Conservation (phyloP, 2,888 invertebrate genomes). For the Perizoma affinitatum region DNA sequence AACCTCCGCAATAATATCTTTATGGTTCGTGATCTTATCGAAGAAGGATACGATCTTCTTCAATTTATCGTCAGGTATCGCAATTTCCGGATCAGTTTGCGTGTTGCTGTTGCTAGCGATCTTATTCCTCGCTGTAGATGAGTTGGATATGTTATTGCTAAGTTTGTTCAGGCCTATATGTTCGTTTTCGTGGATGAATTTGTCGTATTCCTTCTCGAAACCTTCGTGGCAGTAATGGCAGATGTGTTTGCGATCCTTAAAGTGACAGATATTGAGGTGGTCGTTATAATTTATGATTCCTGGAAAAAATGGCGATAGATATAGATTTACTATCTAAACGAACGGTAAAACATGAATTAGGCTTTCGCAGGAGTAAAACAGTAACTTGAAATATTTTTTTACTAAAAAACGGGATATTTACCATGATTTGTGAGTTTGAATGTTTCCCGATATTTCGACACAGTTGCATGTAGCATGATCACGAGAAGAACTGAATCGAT, state of each 20-base stretch:
- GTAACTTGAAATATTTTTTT: too few species aligned
- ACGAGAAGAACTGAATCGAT: too few species aligned
- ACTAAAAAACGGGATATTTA: too few species aligned
- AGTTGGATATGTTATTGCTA: slow-evolving; percentile 32
- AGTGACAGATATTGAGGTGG: slow-evolving; percentile 72
- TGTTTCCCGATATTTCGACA: too few species aligned
- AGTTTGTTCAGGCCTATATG: slow-evolving; percentile 67
- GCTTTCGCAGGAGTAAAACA: too few species aligned
- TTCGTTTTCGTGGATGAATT: slow-evolving; percentile 65
- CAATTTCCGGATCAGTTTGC: slow-evolving; percentile 63
- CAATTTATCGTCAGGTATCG: slow-evolving; percentile 65
- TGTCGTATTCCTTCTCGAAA: slow-evolving; percentile 61
- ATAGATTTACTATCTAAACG: too few species aligned
- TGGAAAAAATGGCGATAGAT: slow-evolving; percentile 37
- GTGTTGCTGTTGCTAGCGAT: slow-evolving; percentile 57
- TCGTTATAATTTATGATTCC: slow-evolving; percentile 80
- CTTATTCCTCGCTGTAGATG: slow-evolving; percentile 42
- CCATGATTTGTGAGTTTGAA: too few species aligned
- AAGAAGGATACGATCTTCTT: slow-evolving; percentile 77
- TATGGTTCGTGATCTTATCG: slow-evolving; percentile 64
- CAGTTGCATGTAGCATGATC: too few species aligned
- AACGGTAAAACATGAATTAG: too few species aligned
- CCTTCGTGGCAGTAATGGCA: slow-evolving; percentile 78
- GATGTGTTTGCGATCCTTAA: slow-evolving; percentile 57
- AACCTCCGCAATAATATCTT: slow-evolving; percentile 53